Evolutionary conservation across 2,113 vertebrate species (phyloP), one percentile per base, ranked within the genome.

Genomic region (Peromyscus maniculatus): DNA sequence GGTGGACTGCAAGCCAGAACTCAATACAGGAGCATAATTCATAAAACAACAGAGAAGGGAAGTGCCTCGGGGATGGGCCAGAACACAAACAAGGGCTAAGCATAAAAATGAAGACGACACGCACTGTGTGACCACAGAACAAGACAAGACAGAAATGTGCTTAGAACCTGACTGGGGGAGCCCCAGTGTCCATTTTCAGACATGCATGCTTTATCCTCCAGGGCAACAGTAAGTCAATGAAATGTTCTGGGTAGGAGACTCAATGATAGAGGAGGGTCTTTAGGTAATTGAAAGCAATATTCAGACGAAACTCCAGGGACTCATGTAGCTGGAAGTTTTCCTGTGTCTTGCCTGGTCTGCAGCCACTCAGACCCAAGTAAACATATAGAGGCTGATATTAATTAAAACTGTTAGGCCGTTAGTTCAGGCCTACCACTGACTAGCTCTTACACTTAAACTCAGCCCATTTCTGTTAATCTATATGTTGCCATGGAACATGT

Each of bases 41-140:
- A 92, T 74, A 91, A 91, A 89, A 59, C n/a, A 92, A n/a, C 7
- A 94, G 33, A 92, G 33, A 39, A 79, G 33, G 62, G 62, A 91
- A 77, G 15, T 78, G 49, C 10, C 33, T 52, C 43, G 10, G 71
- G 66, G 72, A 57, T 43, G 28, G 16, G 12, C 9, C 28, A 93
- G 52, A 87, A 55, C 46, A 88, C 33, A 71, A 82, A 71, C 52
- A 59, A 93, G 71, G 33, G 11, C 39, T 59, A 28, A 91, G n/a
- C 72, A 77, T 33, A 33, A 52, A 39, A 93, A 55, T 7, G 0
- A 55, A 88, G 69, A 83, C 21, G 52, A 87, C 28, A 21, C 15
- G 16, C 24, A 49, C 36, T 59, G 2, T 21, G n/a, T 26, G 28
- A 46, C 31, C 64, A 39, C 16, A 57, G 87, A 88, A 28, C 6